A percentile compares a stretch with the other conserved stretches of the same genome.
phyloP scores from a whole-genome alignment of 2,113 vertebrate genomes.

The Cochlearius cochlearius region DNA sequence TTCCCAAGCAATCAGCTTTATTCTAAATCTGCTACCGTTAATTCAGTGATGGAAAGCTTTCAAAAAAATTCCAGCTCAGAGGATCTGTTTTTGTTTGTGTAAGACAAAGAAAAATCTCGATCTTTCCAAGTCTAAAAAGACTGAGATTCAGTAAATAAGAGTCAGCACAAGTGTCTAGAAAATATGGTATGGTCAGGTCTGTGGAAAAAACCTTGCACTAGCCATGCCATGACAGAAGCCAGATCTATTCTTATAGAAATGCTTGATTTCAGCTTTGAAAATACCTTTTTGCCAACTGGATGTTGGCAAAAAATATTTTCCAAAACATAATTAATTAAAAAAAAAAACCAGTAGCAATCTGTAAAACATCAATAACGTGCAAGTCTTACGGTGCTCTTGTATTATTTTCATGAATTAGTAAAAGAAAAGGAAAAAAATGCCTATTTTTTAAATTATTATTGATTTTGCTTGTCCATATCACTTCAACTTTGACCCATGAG shows the following conservation, averaged over 20 bases:
- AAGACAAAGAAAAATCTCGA: neutral
- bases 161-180: neutral
- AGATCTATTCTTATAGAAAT: neutral
- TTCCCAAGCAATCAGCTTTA: neutral
- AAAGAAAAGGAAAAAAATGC: slow-evolving; percentile 19
- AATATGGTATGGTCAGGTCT: neutral
- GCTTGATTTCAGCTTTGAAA: neutral
- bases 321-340: neutral
- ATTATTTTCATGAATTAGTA: slow-evolving; percentile 50
- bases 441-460: slow-evolving; percentile 64
- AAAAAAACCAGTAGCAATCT: neutral
- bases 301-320: neutral
- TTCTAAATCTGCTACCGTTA: neutral
- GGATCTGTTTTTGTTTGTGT: neutral
- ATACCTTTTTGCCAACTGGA: neutral
- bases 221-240: neutral
- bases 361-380: neutral
- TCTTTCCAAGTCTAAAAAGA: neutral
- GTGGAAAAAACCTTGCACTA: neutral
- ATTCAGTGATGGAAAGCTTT: neutral
- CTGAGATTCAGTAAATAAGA: neutral
- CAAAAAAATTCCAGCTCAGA: neutral
- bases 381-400: neutral
- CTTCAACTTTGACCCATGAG: slow-evolving; percentile 63
- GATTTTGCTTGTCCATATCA: slow-evolving; percentile 54